Evolutionary conservation across 2,113 vertebrate genomes (phyloP).

Genomic region (Clinocottus analis): DNA sequence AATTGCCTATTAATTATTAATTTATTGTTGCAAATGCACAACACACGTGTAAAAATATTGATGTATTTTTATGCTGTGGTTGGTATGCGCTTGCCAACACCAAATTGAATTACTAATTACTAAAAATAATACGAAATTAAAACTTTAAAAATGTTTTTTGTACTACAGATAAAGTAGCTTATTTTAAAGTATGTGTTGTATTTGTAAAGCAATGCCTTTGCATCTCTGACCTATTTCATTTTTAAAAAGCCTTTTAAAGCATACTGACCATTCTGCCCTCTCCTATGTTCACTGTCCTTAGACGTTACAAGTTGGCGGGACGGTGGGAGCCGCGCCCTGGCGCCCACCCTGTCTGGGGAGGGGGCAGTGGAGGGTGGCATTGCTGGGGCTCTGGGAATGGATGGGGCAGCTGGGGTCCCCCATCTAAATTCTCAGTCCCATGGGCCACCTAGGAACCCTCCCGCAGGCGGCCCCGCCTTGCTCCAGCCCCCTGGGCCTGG

Average conservation of each 20-base stretch:
- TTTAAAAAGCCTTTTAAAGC: slow-evolving; percentile 13
- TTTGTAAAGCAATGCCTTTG: neutral
- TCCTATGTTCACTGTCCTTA: slow-evolving; percentile 56
- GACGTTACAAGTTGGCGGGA: slow-evolving; percentile 95
- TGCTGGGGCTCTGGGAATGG: slow-evolving; percentile 83
- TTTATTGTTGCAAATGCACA: neutral
- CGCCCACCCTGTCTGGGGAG: slow-evolving; percentile 85
- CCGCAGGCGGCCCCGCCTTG: slow-evolving; percentile 85
- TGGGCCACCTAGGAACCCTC: slow-evolving; percentile 85
- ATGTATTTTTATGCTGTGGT: neutral
- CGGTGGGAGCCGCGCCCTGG: slow-evolving; percentile 90
- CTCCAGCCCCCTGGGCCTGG: slow-evolving; percentile 88
- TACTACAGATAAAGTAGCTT: neutral
- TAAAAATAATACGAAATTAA: too few relatives aligned
- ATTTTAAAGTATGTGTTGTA: neutral
- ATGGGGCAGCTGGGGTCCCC: slow-evolving; percentile 78
- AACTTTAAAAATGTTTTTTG: too few relatives aligned
- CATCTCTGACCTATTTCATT: slow-evolving; percentile 1
- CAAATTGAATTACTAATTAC: neutral
- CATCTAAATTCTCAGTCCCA: slow-evolving; percentile 76
- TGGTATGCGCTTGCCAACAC: neutral
- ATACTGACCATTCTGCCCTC: slow-evolving; percentile 3
- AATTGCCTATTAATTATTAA: too few relatives aligned
- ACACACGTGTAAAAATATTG: neutral
- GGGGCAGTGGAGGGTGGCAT: slow-evolving; percentile 83